phyloP scores from a whole-genome alignment of 2,888 invertebrate genomes.

The Tetramorium bicarinatum region DNA sequence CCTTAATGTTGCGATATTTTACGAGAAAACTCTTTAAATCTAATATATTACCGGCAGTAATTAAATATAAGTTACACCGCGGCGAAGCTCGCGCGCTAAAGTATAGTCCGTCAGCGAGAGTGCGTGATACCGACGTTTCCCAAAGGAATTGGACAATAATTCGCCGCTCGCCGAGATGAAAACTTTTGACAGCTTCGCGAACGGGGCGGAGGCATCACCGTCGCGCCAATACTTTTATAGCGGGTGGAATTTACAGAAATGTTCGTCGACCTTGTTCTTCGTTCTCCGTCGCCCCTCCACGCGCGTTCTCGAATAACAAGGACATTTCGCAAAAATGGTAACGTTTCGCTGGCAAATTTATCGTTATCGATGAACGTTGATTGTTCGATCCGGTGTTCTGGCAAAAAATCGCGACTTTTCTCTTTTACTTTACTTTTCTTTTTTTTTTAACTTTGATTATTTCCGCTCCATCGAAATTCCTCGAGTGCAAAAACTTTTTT shows the following conservation, averaged over 20 bases:
- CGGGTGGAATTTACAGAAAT: constrained; percentile 59
- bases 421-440: neutral
- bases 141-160: constrained; percentile 67
- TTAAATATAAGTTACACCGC: constrained; percentile 84
- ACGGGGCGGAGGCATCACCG: constrained; percentile 58
- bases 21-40: constrained; percentile 84
- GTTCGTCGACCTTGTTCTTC: constrained; percentile 36
- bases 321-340: constrained; percentile 44
- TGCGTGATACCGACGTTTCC: neutral
- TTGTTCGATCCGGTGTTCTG: neutral
- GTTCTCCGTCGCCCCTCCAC: neutral
- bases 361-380: constrained; percentile 44
- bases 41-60: constrained; percentile 85
- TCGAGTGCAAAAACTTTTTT: constrained; percentile 51
- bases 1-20: constrained; percentile 85
- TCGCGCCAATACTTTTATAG: constrained; percentile 74
- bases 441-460: constrained; percentile 4
- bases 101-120: constrained; percentile 70
- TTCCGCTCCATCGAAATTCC: constrained; percentile 19
- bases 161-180: constrained; percentile 59
- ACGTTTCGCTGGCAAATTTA: constrained; percentile 32
- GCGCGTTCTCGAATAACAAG: constrained; percentile 50
- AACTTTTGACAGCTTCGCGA: constrained; percentile 71
- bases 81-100: constrained; percentile 64
- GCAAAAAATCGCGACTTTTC: neutral